These are phyloP conservation scores for Xanthia icteritia DNA, from an alignment of 2,888 invertebrate species.

Conservation along the genomic window DNA sequence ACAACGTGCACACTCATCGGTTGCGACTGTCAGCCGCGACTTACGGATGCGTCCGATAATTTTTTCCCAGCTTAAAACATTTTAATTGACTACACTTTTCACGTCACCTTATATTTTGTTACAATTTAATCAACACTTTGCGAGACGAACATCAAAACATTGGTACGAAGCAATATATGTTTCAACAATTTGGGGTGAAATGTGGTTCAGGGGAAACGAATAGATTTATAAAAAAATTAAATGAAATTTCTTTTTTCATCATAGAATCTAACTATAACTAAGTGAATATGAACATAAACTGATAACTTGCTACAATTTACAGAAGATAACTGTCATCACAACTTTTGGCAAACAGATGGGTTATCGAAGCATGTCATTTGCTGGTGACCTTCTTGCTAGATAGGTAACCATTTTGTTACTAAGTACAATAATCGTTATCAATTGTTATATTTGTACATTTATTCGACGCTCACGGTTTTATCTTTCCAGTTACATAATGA, in stretches of 20 bases:
- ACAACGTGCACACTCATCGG: too few species aligned
- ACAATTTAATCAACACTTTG: constrained; percentile 61
- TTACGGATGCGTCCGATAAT: too few species aligned
- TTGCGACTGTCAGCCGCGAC: too few species aligned
- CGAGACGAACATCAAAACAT: constrained; percentile 26
- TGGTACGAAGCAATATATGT: constrained; percentile 14
- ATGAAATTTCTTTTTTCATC: not conserved
- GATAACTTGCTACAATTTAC: too few species aligned
- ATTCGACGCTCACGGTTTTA: not conserved
- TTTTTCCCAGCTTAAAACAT: constrained; percentile 7
- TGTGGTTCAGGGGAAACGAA: not conserved
- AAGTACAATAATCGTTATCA: not conserved
- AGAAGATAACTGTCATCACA: not conserved
- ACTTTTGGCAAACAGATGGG: not conserved
- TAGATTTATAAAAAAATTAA: not conserved
- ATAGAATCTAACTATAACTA: not conserved
- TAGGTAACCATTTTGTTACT: constrained; percentile 1
- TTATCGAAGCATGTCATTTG: constrained; percentile 3
- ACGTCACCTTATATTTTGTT: constrained; percentile 35
- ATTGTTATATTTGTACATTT: not conserved
- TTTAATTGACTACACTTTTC: constrained; percentile 48
- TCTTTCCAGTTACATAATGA: constrained; percentile 2
- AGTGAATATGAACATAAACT: not conserved
- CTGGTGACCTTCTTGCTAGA: not conserved
- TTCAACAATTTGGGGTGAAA: not conserved